Evolutionary conservation across 2,888 invertebrate genomes (phyloP), one percentile per base, ranked within the genome.

Genomic region (Heteropelma amictum): DNA sequence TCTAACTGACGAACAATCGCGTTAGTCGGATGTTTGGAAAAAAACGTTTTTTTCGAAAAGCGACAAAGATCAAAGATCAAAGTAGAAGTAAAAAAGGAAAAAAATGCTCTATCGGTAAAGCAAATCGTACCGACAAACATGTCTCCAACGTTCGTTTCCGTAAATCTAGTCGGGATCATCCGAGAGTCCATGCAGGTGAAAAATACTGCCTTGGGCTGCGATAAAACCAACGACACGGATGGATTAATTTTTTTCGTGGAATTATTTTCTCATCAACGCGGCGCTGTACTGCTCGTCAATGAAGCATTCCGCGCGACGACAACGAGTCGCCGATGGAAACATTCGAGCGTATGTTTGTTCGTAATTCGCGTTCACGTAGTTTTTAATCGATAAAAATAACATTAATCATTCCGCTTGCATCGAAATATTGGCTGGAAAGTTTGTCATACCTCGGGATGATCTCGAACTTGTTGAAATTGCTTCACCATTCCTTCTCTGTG

Each of bases 171-270:
- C 21, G 98, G 98, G 83, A 98, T 94, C 95, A 99, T 97, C 90
- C 99, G 92, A 89, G 97, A 97, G 92, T 99, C 98, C 95, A 99
- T 98, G 90, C 98, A 99, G 45, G 98, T 97, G 90, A 98, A 98
- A 91, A 98, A 97, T 76, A 98, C 95, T 78, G 98, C 97, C 92
- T 97, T 96, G 14, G 98, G 98, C 97, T 98, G 90, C 88, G 83
- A 81, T 81, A 72, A 82, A 77, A 83, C 78, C 68, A 81, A 82
- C 61, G 64, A 75, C 76, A 77, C 75, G 77, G 68, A 67, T 63
- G 40, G 60, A 68, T 64, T 56, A 78, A 67, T 61, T 53, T 54
- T 64, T 28, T 53, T 38, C 40, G 3, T 0, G 8, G 4, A 4
- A 38, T 40, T 47, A 23, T 4, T 53, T 33, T 28, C 14, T 28